Percentiles rank a stretch among this genome's conserved stretches.
phyloP scores from a whole-genome alignment of 2,888 invertebrate species.

The Terebella lapidaria region DNA sequence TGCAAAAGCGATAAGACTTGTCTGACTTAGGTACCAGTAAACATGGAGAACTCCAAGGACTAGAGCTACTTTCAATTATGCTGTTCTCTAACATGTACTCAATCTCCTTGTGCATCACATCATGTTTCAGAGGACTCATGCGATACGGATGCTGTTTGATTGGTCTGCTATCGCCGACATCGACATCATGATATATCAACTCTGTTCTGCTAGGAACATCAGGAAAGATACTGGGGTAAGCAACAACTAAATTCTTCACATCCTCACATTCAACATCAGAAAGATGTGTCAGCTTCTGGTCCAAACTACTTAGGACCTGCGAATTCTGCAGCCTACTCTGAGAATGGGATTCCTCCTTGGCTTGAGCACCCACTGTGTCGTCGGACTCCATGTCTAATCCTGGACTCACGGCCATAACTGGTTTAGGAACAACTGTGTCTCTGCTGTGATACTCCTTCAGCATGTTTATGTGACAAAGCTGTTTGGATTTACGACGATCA shows the following conservation, averaged over 20 bases:
- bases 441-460: too few relatives aligned
- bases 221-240: background rate
- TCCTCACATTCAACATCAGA: background rate
- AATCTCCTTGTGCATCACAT: too few relatives aligned
- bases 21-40: background rate
- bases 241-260: background rate
- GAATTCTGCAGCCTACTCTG: background rate
- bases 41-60: background rate
- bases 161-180: background rate
- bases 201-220: background rate
- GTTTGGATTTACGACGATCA: background rate
- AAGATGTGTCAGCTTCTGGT: background rate
- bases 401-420: too few relatives aligned
- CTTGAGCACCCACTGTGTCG: too few relatives aligned
- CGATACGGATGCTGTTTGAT: background rate
- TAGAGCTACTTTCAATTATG: background rate
- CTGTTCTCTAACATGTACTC: background rate
- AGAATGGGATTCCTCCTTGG: background rate
- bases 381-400: too few relatives aligned
- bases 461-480: background rate
- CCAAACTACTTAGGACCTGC: background rate
- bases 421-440: too few relatives aligned
- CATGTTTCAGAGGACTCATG: background rate
- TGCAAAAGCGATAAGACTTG: background rate
- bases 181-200: background rate